phyloP scores from a whole-genome alignment of 2,888 invertebrate species.

The Nasonia oneida region DNA sequence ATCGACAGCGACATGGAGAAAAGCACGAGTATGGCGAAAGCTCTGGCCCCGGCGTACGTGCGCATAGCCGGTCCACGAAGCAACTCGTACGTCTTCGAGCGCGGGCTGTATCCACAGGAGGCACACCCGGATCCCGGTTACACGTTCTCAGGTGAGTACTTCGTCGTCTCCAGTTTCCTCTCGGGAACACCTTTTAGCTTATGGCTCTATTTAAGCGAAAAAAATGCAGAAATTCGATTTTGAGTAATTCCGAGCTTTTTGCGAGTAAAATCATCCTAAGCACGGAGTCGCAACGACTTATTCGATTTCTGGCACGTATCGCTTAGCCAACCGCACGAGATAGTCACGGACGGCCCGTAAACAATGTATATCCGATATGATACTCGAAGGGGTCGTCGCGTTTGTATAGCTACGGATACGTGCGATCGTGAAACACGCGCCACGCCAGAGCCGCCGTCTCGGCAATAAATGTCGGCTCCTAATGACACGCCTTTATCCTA shows the following conservation, averaged over 20 bases:
- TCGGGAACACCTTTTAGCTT: too few relatives aligned
- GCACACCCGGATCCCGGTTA: conserved; percentile 64
- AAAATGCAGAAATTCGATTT: too few relatives aligned
- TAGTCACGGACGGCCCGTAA: conserved; percentile 41
- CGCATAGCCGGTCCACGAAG: conserved; percentile 87
- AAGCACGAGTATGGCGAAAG: conserved; percentile 84
- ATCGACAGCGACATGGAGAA: conserved; percentile 67
- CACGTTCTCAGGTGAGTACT: conserved; percentile 73
- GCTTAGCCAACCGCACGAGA: background rate
- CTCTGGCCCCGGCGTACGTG: conserved; percentile 86
- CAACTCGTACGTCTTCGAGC: conserved; percentile 74
- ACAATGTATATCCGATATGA: conserved; percentile 40
- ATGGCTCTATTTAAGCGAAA: too few relatives aligned
- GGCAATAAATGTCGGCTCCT: background rate
- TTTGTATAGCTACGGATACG: background rate
- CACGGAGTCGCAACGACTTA: background rate
- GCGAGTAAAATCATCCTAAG: background rate
- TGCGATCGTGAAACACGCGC: background rate
- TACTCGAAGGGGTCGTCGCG: background rate
- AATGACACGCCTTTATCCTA: background rate
- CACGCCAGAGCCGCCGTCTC: background rate
- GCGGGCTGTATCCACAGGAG: conserved; percentile 63
- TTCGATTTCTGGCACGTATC: conserved; percentile 14
- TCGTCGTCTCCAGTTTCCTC: background rate
- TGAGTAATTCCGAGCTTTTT: too few relatives aligned